Conservation (phyloP, 2,113 vertebrate genomes). For the Lucifuga dentata region DNA sequence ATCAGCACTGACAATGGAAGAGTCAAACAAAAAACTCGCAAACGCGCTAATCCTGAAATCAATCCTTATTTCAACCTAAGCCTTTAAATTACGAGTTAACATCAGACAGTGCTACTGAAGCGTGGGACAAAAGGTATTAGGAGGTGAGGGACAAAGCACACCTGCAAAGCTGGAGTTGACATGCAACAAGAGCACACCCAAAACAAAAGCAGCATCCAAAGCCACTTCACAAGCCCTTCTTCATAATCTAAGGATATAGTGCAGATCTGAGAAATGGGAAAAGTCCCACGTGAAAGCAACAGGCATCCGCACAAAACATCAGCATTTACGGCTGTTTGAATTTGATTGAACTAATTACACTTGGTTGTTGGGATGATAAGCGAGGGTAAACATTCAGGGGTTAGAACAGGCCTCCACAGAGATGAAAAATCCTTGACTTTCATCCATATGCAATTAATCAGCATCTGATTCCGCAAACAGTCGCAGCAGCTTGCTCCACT, state of each 20-base stretch:
- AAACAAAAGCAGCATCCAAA: constrained; percentile 72
- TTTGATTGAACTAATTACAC: constrained; percentile 75
- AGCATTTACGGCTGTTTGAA: constrained; percentile 68
- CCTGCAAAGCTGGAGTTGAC: constrained; percentile 74
- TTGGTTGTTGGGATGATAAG: constrained; percentile 60
- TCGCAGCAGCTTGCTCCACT: constrained; percentile 44
- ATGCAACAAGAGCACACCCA: constrained; percentile 64
- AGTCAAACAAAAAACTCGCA: constrained; percentile 39
- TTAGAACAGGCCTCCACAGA: constrained; percentile 62
- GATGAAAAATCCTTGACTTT: constrained; percentile 70
- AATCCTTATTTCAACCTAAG: constrained; percentile 55
- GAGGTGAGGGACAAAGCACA: constrained; percentile 59
- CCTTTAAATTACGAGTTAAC: constrained; percentile 62
- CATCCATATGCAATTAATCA: constrained; percentile 74
- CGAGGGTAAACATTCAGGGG: constrained; percentile 58
- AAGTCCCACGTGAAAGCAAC: constrained; percentile 76
- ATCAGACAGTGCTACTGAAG: constrained; percentile 55
- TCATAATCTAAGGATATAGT: constrained; percentile 72
- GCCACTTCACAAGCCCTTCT: constrained; percentile 65
- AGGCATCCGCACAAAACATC: constrained; percentile 63
- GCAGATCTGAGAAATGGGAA: constrained; percentile 71
- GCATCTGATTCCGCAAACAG: constrained; percentile 67
- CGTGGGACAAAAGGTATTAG: constrained; percentile 50
- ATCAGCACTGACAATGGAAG: constrained; percentile 34
- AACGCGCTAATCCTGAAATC: constrained; percentile 61